These are phyloP conservation scores for Leucania comma DNA, from an alignment of 2,888 invertebrate genomes.

Conservation along the genomic window DNA sequence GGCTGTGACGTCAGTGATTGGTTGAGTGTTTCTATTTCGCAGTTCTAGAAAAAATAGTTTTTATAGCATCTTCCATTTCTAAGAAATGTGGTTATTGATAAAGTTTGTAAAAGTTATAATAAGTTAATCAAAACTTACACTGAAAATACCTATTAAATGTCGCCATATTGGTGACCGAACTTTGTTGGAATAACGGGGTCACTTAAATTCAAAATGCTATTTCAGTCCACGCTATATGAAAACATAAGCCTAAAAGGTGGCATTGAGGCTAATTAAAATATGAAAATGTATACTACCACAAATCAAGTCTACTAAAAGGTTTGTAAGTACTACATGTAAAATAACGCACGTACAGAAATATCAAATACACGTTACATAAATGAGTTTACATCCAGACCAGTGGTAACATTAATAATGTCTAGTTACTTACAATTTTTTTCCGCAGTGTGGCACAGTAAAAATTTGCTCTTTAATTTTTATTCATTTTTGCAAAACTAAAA, in stretches of 20 bases:
- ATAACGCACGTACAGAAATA: not conserved
- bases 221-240: not conserved
- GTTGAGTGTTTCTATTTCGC: too few relatives aligned
- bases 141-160: not conserved
- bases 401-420: not conserved
- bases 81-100: not conserved
- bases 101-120: not conserved
- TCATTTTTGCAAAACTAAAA: not conserved
- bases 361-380: not conserved
- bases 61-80: not conserved
- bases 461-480: too few relatives aligned
- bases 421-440: not conserved
- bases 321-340: not conserved
- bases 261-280: conserved; percentile 10
- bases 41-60: not conserved
- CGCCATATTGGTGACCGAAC: not conserved
- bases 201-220: not conserved
- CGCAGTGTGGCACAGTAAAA: too few relatives aligned
- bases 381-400: not conserved
- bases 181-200: not conserved
- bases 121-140: not conserved
- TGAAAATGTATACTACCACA: conserved; percentile 24
- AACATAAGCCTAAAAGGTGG: conserved; percentile 12
- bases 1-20: not conserved
- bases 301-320: conserved; percentile 26